Evolutionary conservation across 2,113 vertebrate genomes (phyloP).

Genomic region (Hippolais icterina): DNA sequence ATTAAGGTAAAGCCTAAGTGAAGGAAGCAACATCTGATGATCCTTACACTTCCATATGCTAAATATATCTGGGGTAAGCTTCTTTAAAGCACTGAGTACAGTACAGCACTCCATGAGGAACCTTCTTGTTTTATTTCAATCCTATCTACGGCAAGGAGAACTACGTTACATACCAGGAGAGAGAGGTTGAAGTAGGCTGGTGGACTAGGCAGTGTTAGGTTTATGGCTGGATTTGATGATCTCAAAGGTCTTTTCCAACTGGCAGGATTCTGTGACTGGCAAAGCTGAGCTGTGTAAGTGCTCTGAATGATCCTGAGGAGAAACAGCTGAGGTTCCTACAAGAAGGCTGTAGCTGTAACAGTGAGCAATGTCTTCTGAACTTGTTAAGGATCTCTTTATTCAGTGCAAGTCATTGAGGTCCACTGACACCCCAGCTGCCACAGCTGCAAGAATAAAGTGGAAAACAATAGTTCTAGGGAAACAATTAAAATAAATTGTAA

Average conservation of each 20-base stretch:
- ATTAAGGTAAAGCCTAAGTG: neutral
- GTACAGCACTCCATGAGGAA: neutral
- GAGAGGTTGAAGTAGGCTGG: neutral
- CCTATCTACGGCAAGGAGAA: neutral
- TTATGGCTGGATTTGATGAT: neutral
- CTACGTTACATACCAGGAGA: neutral
- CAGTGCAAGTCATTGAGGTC: neutral
- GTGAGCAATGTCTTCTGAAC: neutral
- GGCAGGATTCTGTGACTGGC: neutral
- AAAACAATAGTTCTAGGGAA: neutral
- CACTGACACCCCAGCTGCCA: neutral
- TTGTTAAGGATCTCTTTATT: neutral
- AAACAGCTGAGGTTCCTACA: neutral
- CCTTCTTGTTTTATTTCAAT: neutral
- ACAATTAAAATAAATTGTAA: neutral
- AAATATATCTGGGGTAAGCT: neutral
- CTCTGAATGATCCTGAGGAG: neutral
- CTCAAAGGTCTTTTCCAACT: neutral
- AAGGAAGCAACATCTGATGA: neutral
- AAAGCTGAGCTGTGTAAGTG: neutral
- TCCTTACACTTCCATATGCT: neutral
- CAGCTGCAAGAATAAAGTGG: neutral
- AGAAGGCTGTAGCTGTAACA: neutral
- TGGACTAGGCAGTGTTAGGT: neutral
- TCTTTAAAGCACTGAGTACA: neutral